A percentile compares a stretch with the other conserved stretches of the same genome.
Conservation (phyloP, 2,797 vertebrate genomes). For the Sphenopsis melanotis region DNA sequence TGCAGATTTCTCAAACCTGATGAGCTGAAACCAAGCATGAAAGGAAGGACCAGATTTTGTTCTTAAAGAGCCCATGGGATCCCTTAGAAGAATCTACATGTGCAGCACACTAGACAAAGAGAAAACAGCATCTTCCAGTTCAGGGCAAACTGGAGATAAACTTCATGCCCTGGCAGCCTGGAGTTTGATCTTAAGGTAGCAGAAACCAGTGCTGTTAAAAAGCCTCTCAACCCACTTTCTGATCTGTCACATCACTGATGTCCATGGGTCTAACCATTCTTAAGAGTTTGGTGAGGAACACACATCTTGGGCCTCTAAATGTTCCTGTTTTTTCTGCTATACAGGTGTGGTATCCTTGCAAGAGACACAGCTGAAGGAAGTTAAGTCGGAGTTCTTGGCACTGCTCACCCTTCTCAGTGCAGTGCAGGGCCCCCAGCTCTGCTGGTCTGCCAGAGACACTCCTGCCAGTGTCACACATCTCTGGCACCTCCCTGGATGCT, state of each 20-base stretch:
- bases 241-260: background rate
- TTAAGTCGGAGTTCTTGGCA: background rate
- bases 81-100: background rate
- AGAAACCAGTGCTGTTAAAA: background rate
- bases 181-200: background rate
- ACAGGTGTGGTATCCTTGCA: background rate
- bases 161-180: background rate
- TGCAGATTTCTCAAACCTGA: background rate
- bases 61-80: background rate
- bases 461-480: background rate
- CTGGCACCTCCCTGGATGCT: background rate
- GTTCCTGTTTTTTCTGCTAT: background rate
- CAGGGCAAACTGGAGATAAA: background rate
- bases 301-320: background rate
- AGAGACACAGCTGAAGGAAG: background rate
- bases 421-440: background rate
- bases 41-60: background rate
- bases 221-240: background rate
- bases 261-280: background rate
- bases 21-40: background rate
- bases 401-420: background rate
- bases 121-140: background rate
- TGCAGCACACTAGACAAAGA: background rate
- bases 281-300: background rate
- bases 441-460: background rate